Conservation (phyloP, 2,113 vertebrate species). For the Mesitornis unicolor region DNA sequence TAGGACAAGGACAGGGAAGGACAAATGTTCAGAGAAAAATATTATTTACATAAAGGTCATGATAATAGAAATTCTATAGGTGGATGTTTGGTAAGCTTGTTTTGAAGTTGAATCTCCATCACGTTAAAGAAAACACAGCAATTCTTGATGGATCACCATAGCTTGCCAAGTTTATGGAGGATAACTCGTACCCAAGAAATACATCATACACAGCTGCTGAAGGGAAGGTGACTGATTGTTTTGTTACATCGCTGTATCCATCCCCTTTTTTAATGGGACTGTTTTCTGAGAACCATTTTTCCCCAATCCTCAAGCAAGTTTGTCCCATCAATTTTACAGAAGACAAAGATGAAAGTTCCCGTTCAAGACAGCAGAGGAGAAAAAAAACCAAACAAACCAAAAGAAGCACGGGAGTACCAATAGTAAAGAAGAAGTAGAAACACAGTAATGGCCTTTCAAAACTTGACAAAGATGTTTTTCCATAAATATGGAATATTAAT, state of each 20-base stretch:
- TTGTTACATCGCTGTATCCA: not conserved
- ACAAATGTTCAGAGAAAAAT: not conserved
- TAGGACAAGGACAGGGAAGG: not conserved
- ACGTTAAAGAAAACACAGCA: not conserved
- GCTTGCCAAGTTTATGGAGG: not conserved
- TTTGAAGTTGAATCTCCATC: not conserved
- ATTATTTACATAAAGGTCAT: not conserved
- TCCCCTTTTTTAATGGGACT: not conserved
- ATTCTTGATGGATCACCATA: not conserved
- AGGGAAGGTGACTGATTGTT: not conserved
- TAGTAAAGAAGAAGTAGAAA: not conserved
- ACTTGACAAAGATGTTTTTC: not conserved
- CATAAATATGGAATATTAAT: not conserved
- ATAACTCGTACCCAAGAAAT: not conserved
- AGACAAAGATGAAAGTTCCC: not conserved
- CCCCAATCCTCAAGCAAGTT: not conserved
- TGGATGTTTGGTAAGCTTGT: not conserved
- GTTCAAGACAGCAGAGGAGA: not conserved
- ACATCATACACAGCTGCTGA: not conserved
- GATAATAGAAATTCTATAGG: not conserved
- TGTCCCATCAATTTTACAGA: not conserved
- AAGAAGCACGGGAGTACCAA: too few species aligned
- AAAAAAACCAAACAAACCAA: not conserved
- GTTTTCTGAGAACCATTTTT: not conserved
- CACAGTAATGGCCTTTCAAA: not conserved